phyloP scores from a whole-genome alignment of 2,888 invertebrate genomes.

The Panopea generosa region DNA sequence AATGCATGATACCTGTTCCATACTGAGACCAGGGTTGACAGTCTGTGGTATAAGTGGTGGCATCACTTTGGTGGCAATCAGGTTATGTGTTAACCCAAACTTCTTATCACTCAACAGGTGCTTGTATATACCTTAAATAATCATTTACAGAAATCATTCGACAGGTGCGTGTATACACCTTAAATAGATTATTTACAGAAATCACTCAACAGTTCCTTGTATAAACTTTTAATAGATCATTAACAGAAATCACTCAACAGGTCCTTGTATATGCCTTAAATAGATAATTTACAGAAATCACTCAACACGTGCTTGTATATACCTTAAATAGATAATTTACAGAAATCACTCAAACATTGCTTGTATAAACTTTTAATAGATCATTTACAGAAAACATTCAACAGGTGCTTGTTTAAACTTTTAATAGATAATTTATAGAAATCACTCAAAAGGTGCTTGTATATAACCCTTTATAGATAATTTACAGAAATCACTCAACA shows the following conservation, averaged over 20 bases:
- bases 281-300: neutral
- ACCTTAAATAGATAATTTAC: too few species aligned
- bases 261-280: constrained; percentile 94
- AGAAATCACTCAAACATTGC: too few species aligned
- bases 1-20: constrained; percentile 91
- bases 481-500: neutral
- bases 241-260: constrained; percentile 96
- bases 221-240: too few species aligned
- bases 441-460: constrained; percentile 95
- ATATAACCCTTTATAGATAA: constrained; percentile 90
- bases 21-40: constrained; percentile 93
- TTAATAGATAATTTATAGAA: too few species aligned
- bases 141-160: neutral
- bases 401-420: constrained; percentile 91
- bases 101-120: constrained; percentile 95
- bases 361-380: too few species aligned
- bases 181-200: too few species aligned
- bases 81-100: constrained; percentile 94
- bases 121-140: constrained; percentile 92
- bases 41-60: constrained; percentile 96
- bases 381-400: too few species aligned
- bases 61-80: constrained; percentile 97
- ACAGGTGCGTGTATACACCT: too few species aligned
- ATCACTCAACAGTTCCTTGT: too few species aligned
- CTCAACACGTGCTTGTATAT: too few species aligned